Percentiles rank a stretch among this genome's conserved stretches.
Evolutionary conservation across 2,888 invertebrate genomes (phyloP).

Genomic region (Dromius quadrimaculatus): DNA sequence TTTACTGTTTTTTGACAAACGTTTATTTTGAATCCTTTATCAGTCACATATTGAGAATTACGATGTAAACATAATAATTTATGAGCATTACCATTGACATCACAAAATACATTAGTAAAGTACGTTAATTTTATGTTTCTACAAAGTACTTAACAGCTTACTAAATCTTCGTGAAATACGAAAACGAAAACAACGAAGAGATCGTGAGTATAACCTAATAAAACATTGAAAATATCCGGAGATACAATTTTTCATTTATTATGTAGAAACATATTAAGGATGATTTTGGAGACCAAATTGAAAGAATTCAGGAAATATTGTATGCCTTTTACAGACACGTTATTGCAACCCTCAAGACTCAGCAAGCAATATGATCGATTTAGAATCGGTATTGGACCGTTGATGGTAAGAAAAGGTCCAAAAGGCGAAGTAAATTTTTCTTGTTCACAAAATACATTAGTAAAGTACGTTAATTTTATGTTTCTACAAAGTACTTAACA

Average conservation of each 20-base stretch:
- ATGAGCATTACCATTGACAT: conserved; percentile 19
- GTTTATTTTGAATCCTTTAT: conserved; percentile 28
- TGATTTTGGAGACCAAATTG: no score
- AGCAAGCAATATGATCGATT: no score
- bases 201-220: no score
- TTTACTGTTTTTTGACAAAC: conserved; percentile 19
- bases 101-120: conserved; percentile 7
- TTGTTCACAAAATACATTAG: conserved; percentile 7
- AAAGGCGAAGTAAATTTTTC: no score
- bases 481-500: background rate
- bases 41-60: conserved; percentile 17
- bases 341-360: no score
- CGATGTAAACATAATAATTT: conserved; percentile 27
- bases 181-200: conserved; percentile 7
- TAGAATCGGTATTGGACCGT: no score
- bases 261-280: no score
- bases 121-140: conserved; percentile 15
- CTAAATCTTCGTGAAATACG: background rate
- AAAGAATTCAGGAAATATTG: no score
- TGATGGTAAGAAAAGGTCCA: no score
- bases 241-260: no score
- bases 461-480: conserved; percentile 13
- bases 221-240: no score
- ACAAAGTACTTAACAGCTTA: background rate
- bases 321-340: no score